Evolutionary conservation across 2,113 vertebrate species (phyloP).

Genomic region (Phylloscopus trochilus): DNA sequence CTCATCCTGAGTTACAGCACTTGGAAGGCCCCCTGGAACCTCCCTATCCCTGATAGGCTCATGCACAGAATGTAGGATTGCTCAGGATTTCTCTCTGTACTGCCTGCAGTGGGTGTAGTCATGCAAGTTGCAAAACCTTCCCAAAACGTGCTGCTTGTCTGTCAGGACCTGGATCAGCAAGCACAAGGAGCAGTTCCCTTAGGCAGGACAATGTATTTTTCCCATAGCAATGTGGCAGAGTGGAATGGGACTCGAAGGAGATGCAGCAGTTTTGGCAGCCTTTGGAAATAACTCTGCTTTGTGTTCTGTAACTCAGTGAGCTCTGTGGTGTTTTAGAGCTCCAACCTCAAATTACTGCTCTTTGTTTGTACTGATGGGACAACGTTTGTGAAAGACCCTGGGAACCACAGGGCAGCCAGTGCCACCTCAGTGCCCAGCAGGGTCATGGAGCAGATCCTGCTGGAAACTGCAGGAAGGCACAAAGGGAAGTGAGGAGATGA

Average conservation of each 20-base stretch:
- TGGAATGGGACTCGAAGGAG: not conserved
- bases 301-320: not conserved
- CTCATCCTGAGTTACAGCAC: rapidly evolving
- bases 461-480: not conserved
- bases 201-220: not conserved
- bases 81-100: not conserved
- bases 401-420: not conserved
- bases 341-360: not conserved
- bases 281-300: not conserved
- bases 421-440: not conserved
- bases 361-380: not conserved
- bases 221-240: not conserved
- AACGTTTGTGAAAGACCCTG: rapidly evolving
- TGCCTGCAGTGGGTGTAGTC: not conserved
- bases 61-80: no score
- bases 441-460: not conserved
- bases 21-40: not conserved
- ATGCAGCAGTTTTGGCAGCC: not conserved
- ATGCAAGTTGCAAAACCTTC: not conserved
- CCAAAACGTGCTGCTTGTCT: not conserved
- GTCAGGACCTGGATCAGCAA: not conserved
- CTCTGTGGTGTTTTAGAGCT: not conserved
- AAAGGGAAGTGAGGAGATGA: not conserved
- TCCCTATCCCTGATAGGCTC: not conserved
- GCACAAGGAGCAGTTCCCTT: not conserved